Percentiles rank a stretch among this genome's conserved stretches.
phyloP scores from a whole-genome alignment of 2,797 vertebrate genomes.

The Chaenodraco wilsoni region DNA sequence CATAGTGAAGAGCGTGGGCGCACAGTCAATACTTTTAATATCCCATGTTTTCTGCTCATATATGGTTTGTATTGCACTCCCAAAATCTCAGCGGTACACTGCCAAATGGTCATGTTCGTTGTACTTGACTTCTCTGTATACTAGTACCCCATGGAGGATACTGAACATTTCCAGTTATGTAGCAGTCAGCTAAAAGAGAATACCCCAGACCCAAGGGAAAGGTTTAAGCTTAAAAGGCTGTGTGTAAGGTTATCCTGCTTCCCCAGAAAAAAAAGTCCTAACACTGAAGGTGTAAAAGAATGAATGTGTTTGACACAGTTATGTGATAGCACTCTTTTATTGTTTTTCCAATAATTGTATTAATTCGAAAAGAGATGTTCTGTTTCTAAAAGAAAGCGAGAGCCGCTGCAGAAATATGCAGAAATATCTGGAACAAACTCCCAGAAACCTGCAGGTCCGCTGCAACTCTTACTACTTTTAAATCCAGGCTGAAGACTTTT shows the following conservation, averaged over 20 bases:
- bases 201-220: constrained; percentile 20
- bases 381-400: not conserved
- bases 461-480: too few relatives aligned
- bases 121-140: constrained; percentile 44
- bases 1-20: constrained; percentile 6
- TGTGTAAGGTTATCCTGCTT: constrained; percentile 18
- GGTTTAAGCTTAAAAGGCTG: constrained; percentile 35
- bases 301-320: not conserved
- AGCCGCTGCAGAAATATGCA: not conserved
- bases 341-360: not conserved
- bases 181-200: constrained; percentile 52
- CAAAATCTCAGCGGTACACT: constrained; percentile 26
- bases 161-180: constrained; percentile 37
- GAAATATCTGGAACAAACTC: too few relatives aligned
- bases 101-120: constrained; percentile 42
- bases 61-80: constrained; percentile 13
- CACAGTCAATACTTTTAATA: constrained; percentile 26
- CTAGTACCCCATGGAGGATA: constrained; percentile 28
- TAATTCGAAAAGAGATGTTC: not conserved
- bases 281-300: constrained; percentile 3
- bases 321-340: not conserved
- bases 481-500: too few relatives aligned
- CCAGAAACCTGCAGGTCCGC: too few relatives aligned
- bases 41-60: constrained; percentile 14
- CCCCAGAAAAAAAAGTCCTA: constrained; percentile 8